Evolutionary conservation across 2,797 vertebrate genomes (phyloP), one percentile per base, ranked within the genome.

Genomic region (Pteronotus mesoamericanus): DNA sequence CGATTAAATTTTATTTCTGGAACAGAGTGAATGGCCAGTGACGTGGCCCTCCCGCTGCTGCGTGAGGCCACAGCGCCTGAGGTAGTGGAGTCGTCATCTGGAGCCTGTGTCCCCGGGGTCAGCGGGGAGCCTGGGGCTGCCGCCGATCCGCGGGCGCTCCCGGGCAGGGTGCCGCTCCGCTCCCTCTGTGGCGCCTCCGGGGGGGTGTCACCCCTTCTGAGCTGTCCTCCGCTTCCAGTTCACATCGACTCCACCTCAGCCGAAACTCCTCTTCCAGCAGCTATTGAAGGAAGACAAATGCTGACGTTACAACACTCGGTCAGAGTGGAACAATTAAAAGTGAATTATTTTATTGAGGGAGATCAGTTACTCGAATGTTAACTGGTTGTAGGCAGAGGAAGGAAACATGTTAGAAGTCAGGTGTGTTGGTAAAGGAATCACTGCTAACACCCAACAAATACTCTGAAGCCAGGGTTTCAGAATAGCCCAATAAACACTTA

Each of bases 321-420:
- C 6, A n/a, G 61, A 64, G 29, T n/a, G 32, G 29, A 3, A 18
- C 2, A 61, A 2, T 48, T 29, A 64, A 37, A 46, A 86, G 69
- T 42, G 68, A 10, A 66, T 32, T 51, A 34, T 55, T 96, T 96
- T 96, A 94, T 89, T 93, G 69, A 53, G 4, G 66, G 34, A 91
- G 53, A 4, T 3, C 53, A 94, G 69, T 89, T 72, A 93, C 42
- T 74, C 5, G 10, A 77, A 55, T 29, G 18, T 39, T 21, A 53
- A 86, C 42, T 39, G 18, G 78, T 24, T 32, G 24, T 8, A n/a
- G 46, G 61, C 79, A 68, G 26, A 57, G n/a, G 44, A 51, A 71
- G 79, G 39, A 51, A 15, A 86, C 39, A 18, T 0, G 9, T 48
- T 37, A 68, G 53, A 87, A 79, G 39, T 44, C 66, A 39, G 55